Base-by-base conservation (phyloP, 1,140 invertebrate genomes). In the Scaptodrosophila lebanonensis region DNA sequence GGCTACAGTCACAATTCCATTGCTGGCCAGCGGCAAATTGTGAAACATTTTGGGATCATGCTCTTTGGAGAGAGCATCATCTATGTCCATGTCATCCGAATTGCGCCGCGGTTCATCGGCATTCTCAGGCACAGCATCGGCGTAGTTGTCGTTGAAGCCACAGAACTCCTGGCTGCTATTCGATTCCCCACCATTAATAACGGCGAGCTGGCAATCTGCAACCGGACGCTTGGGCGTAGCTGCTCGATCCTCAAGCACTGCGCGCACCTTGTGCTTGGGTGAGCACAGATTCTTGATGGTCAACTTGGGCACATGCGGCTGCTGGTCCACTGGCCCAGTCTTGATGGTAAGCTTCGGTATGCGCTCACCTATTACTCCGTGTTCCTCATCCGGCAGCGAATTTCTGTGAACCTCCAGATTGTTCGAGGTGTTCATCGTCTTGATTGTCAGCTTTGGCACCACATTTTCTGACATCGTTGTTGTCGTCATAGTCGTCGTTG, bases 41-140 rank as follows among this genome's bases (percentile, higher is more conserved):
- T 85, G 76, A 58, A 86, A 86, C 15, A 84, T 84, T 54, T 86
- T 71, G 1, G 84, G 83, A 57, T 85, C 75, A 40, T 86, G 84
- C 42, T 76, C 63, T 30, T 69, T 68, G 35, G 82, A 72, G 3
- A 86, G 32, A 18, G 68, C 58, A 57, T 84, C 79, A 49, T 86
- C 84, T 12, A 86, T 86, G n/a, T 85, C 84, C 84, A 86, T 86
- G 52, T 86, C 84, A 36, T 85, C 83, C 0, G 84, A 85, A 52
- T 84, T 77, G 20, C 79, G 67, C 9, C 83, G 76, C 13, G 35
- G 36, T 11, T 75, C 76, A 25, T 83, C 73, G 0, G 50, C 32
- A 1, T n/a, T n/a, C 25, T 25, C 22, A 3, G 22, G 22, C 22
- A 25, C 3, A 11, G 18, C 17, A 2, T 15, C 16, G 2, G 25